phyloP scores from a whole-genome alignment of 2,888 invertebrate genomes.

The Cenopis cana region DNA sequence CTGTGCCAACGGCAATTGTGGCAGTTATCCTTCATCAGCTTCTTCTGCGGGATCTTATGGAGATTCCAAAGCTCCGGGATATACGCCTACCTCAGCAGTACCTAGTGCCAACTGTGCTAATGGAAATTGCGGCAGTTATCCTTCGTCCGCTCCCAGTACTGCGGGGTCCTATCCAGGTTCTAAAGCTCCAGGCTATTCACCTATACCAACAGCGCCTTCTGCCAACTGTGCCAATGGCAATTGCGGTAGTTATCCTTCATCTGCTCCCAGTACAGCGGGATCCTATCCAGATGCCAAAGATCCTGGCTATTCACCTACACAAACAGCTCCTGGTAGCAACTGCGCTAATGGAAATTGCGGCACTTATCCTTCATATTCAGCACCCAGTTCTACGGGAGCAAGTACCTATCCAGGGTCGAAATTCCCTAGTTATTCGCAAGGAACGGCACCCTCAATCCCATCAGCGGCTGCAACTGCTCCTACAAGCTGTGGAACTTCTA shows the following conservation, averaged over 20 bases:
- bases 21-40: conserved; percentile 11
- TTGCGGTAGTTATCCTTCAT: conserved; percentile 30
- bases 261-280: conserved; percentile 10
- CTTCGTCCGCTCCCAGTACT: conserved; percentile 16
- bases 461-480: conserved; percentile 22
- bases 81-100: conserved; percentile 3
- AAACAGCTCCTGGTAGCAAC: conserved; percentile 18
- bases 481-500: conserved; percentile 28
- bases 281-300: conserved; percentile 14
- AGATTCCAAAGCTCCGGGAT: conserved; percentile 16
- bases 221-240: conserved; percentile 28
- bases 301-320: conserved; percentile 52
- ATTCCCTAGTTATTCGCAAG: conserved; percentile 31
- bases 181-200: conserved; percentile 44
- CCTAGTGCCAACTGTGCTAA: conserved; percentile 32
- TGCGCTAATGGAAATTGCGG: conserved; percentile 45
- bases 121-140: conserved; percentile 40
- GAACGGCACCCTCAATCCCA: conserved; percentile 32
- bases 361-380: conserved; percentile 15
- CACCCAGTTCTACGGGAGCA: background rate
- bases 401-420: conserved; percentile 26
- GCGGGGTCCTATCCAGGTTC: conserved; percentile 17
- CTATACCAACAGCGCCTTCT: conserved; percentile 26
- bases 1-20: conserved; percentile 40
- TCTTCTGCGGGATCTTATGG: conserved; percentile 19